Conservation (phyloP, 2,888 invertebrate species). For the Macrostomum cliftonense region DNA sequence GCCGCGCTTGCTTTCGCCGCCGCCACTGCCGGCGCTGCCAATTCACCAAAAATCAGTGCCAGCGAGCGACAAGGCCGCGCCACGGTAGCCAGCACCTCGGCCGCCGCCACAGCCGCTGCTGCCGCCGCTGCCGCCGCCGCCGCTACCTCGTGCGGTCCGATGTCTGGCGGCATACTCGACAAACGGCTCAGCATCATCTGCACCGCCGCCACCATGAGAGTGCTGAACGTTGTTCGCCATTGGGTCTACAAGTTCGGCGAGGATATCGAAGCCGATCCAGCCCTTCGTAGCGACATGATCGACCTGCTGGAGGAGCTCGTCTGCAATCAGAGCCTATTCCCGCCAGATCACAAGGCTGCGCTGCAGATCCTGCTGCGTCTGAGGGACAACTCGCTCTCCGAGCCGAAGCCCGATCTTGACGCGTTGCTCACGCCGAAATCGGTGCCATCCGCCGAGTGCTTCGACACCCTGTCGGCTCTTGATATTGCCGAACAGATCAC, state of each 20-base stretch:
- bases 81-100: neutral
- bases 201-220: conserved; percentile 79
- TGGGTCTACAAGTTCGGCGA: conserved; percentile 66
- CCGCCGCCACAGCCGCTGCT: conserved; percentile 1
- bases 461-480: conserved; percentile 64
- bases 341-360: conserved; percentile 71
- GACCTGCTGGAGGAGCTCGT: conserved; percentile 72
- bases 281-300: conserved; percentile 56
- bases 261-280: conserved; percentile 57
- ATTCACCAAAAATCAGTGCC: conserved; percentile 45
- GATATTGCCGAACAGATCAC: conserved; percentile 84
- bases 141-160: conserved; percentile 2
- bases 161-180: conserved; percentile 1
- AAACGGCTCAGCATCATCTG: conserved; percentile 46
- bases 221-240: conserved; percentile 67
- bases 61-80: conserved; percentile 2
- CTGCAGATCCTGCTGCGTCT: conserved; percentile 55
- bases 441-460: conserved; percentile 58
- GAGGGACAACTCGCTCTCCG: conserved; percentile 50
- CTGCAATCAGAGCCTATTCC: conserved; percentile 55
- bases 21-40: conserved; percentile 67
- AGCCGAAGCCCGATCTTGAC: conserved; percentile 48
- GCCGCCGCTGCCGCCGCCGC: neutral
- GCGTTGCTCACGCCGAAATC: conserved; percentile 50
- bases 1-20: conserved; percentile 72